These are phyloP conservation scores for Semaprochilodus insignis DNA, from an alignment of 2,797 vertebrate genomes.

Conservation along the genomic window DNA sequence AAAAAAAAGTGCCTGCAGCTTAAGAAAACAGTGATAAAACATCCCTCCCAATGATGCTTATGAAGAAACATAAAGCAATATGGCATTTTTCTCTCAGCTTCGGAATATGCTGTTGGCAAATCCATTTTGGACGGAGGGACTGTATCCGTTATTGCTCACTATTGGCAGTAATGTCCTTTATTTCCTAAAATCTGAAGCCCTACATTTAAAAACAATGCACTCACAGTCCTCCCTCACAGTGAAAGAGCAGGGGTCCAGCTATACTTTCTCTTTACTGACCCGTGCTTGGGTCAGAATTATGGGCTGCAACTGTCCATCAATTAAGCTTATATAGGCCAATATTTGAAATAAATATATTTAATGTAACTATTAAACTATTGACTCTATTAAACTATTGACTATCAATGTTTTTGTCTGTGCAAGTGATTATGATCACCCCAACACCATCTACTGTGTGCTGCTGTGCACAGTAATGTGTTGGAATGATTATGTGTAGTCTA, in stretches of 20 bases:
- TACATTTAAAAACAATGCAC: neutral
- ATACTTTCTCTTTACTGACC: neutral
- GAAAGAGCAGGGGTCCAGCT: slow-evolving; percentile 42
- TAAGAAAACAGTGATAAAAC: slow-evolving; percentile 28
- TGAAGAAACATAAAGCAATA: slow-evolving; percentile 29
- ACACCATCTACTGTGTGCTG: too few relatives aligned
- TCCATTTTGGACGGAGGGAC: slow-evolving; percentile 46
- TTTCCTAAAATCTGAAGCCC: slow-evolving; percentile 63
- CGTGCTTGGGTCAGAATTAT: neutral
- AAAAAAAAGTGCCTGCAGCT: slow-evolving; percentile 26
- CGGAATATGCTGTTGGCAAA: slow-evolving; percentile 12
- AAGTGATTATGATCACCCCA: neutral
- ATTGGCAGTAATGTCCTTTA: slow-evolving; percentile 66
- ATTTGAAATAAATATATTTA: too few relatives aligned
- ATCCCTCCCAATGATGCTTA: neutral
- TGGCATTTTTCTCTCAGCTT: slow-evolving; percentile 17
- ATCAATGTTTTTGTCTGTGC: too few relatives aligned
- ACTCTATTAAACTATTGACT: too few relatives aligned
- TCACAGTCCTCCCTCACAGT: neutral
- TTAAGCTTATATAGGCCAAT: too few relatives aligned
- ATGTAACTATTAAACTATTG: too few relatives aligned
- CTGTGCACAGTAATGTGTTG: neutral
- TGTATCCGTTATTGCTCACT: slow-evolving; percentile 64
- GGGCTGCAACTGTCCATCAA: neutral
- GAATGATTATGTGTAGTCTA: neutral